These are phyloP conservation scores for Sylvia borin DNA, from an alignment of 2,797 vertebrate genomes.

Conservation along the genomic window DNA sequence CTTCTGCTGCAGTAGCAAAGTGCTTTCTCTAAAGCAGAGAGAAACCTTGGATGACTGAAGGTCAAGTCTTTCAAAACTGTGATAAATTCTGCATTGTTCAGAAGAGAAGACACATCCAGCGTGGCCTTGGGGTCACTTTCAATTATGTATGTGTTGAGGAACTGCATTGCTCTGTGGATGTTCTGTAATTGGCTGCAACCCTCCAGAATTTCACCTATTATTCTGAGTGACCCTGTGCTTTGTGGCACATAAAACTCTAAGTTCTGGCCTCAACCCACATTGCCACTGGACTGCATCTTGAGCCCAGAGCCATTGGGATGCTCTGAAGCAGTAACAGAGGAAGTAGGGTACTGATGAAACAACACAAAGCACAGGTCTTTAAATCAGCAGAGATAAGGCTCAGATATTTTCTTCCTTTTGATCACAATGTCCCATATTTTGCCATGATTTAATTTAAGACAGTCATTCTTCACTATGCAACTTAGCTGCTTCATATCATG, in stretches of 20 bases:
- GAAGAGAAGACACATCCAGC: neutral
- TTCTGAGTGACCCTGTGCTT: neutral
- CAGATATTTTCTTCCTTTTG: neutral
- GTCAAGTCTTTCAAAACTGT: neutral
- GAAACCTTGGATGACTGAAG: neutral
- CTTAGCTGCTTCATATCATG: neutral
- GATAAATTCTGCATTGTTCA: neutral
- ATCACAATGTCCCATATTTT: neutral
- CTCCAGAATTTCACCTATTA: neutral
- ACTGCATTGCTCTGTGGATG: neutral
- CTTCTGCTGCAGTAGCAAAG: neutral
- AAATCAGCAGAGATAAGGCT: neutral
- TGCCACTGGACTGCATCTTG: neutral
- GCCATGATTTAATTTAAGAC: neutral
- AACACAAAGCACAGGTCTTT: neutral
- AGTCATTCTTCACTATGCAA: neutral
- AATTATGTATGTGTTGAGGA: neutral
- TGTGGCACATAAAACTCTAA: neutral
- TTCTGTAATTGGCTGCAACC: neutral
- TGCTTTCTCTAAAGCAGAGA: neutral
- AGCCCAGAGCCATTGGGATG: neutral
- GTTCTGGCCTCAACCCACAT: neutral
- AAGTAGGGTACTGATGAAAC: neutral
- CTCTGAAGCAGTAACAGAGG: neutral
- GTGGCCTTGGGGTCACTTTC: neutral